Base-by-base conservation (phyloP, 2,113 vertebrate genomes). In the Mustela nigripes region DNA sequence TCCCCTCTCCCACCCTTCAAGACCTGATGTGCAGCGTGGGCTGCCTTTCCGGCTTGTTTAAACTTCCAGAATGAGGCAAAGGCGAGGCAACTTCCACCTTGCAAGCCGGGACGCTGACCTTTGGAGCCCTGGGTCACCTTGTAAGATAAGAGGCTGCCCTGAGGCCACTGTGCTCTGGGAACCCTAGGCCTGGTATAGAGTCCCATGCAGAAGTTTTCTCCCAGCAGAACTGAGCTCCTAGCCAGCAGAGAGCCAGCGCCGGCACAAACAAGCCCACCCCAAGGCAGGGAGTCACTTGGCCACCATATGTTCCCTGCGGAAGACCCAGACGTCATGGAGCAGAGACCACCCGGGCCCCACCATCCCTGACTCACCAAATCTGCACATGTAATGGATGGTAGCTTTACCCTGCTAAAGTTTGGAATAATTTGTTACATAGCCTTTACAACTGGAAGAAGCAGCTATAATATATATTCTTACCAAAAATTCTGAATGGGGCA, bases 1-100 rank as follows among this genome's bases (percentile, higher is more conserved):
- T 4, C n/a, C 1, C 16, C 63, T 10, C 15, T 1, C 12, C 26
- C 15, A 2, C 31, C 65, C 65, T 18, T 14, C 1, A 11, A 45
- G 69, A 36, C 33, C 19, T 10, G 7, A 48, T 28, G 28, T 9
- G 91, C 42, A 53, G 42, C n/a, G 28, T 6, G 10, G 65, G 14
- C 33, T 42, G 36, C 45, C 21, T 2, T 48, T 48, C 36, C 2
- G 45, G 85, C 11, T 62, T 19, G 26, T 58, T 62, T 15, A 83
- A 45, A 65, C 18, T 26, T 4, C 16, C 4, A 36, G 73, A 58
- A 28, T 11, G 63, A 36, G 73, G 22, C 16, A 21, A 19, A 94
- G 36, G 21, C 0, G 4, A 10, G 26, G 45, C 15, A 2, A 4
- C 45, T 5, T 83, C 62, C 24, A 11, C 58, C 50, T 67, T 21